phyloP scores from a whole-genome alignment of 1,140 invertebrate genomes.

The Tetramorium alpestre region DNA sequence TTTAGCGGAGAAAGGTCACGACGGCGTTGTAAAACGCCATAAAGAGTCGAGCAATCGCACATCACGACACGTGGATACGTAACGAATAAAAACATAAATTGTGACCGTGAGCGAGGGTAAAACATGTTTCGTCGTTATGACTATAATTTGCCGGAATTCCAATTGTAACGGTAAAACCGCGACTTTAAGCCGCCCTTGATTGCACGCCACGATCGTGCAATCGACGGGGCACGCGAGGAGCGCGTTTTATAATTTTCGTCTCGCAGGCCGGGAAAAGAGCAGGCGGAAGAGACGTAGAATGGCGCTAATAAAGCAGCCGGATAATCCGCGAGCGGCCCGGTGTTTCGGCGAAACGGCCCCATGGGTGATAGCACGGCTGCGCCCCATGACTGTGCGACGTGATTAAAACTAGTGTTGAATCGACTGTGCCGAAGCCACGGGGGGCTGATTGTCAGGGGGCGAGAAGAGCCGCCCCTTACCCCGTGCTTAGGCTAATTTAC shows the following conservation, averaged over 20 bases:
- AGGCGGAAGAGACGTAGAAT: slow-evolving; percentile 35
- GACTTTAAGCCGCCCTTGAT: slow-evolving; percentile 27
- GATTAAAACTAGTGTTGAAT: slow-evolving; percentile 83
- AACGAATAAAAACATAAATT: slow-evolving; percentile 52
- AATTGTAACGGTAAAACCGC: slow-evolving; percentile 50
- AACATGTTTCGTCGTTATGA: slow-evolving; percentile 24
- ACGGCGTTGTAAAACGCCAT: background rate
- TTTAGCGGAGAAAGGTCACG: background rate
- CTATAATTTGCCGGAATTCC: slow-evolving; percentile 51
- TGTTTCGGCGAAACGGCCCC: slow-evolving; percentile 79
- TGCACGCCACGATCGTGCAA: slow-evolving; percentile 63
- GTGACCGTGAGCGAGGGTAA: background rate
- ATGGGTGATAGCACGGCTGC: slow-evolving; percentile 69
- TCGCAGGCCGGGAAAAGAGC: background rate
- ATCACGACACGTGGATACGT: slow-evolving; percentile 24
- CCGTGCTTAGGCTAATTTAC: slow-evolving; percentile 83
- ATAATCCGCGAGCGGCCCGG: slow-evolving; percentile 68
- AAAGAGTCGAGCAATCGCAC: background rate
- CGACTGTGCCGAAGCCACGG: slow-evolving; percentile 78
- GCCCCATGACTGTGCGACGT: slow-evolving; percentile 72
- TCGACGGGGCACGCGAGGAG: slow-evolving; percentile 56
- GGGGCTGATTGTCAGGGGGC: slow-evolving; percentile 83
- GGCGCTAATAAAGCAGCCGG: slow-evolving; percentile 70
- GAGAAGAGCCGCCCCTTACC: slow-evolving; percentile 67
- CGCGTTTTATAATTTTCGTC: slow-evolving; percentile 58